Base-by-base conservation (phyloP, 2,888 invertebrate species). In the Panopea generosa region DNA sequence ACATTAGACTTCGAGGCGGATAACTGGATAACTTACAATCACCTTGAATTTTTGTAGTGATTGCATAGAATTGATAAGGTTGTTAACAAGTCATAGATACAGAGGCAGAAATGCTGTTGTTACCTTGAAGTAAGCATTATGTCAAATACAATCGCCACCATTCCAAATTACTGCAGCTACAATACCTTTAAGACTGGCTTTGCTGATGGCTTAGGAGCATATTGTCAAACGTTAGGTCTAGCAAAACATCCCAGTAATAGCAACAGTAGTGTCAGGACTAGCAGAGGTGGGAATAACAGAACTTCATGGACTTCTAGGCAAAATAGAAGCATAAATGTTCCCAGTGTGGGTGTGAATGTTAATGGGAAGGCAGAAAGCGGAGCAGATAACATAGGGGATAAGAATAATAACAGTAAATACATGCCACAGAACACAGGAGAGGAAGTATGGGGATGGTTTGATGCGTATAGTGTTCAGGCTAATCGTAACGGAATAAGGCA, bases 131-230 rank as follows among this genome's bases (percentile, higher is more conserved):
- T 29, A 55, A 67, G n/a, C 43, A 76, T 50, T 57, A 62, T 72
- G 68, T 71, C 77, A 68, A 49, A 50, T 38, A 49, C 24, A 61
- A 55, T 50, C 40, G 49, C 68, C 22, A 72, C 77, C 53, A 77
- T 77, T 60, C 77, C 77, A 40, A 69, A 77, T 59, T 77, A 61
- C 61, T 77, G 77, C 50, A 69, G 69, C 40, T 77, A 77, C 55
- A 57, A 65, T 50, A 56, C 61, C 16, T 77, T 77, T 33, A 72
- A 77, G 56, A 69, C 72, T 20, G 77, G 77, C 43, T 77, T 77
- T 40, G 38, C 60, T 18, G 72, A 77, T n/a, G 77, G 77, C 27
- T 29, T 72, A 55, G 77, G 77, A 18, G 50, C 62, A 6, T 33
- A 33, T 33, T 47, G 47, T 16, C 20, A 22, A 52, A 20, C 20